Evolutionary conservation across 2,797 vertebrate species (phyloP), one percentile per base, ranked within the genome.

Genomic region (Botia kubotai): DNA sequence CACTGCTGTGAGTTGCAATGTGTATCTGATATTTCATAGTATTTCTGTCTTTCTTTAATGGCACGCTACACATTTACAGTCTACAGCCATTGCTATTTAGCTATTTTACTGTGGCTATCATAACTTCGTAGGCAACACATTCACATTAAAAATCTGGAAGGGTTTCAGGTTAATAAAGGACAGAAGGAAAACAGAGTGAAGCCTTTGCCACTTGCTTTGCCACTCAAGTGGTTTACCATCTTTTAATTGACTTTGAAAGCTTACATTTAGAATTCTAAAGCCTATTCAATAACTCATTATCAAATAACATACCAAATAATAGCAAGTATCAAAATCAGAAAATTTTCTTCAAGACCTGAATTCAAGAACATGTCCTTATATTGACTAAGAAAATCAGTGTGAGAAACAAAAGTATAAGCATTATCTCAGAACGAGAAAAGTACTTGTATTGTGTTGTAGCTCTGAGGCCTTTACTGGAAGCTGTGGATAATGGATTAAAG

Each of bases 61-160:
- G 52, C 67, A 55, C 23, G 65, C 67, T 52, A 77, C 67, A 81
- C 52, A 67, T 76, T 81, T 74, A 85, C 46, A 82, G 87, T 81
- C 85, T 88, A 79, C 77, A 66, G 63, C 65, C 73, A 48, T 36
- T 66, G 73, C 60, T 77, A 84, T 77, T 84, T 26, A 71, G 46
- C 74, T 80, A 57, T 21, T 70, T 80, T 84, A 76, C 82, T 36
- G 11, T 60, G 29, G 16, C 62, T 75, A 75, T 70, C 52, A 73
- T 14, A 80, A 29, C 79, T 80, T 36, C 77, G 77, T 75, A 66
- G 12, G 60, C 48, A 70, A 76, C 43, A 50, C 7, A 55, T 63
- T 65, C 75, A 86, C 75, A 80, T 75, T 10, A 66, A 29, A 14
- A 66, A 58, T 81, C 66, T 78, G 74, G 79, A 19, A 82, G 33